Base-by-base conservation (phyloP, 2,888 invertebrate species). In the Pollenia amentaria region DNA sequence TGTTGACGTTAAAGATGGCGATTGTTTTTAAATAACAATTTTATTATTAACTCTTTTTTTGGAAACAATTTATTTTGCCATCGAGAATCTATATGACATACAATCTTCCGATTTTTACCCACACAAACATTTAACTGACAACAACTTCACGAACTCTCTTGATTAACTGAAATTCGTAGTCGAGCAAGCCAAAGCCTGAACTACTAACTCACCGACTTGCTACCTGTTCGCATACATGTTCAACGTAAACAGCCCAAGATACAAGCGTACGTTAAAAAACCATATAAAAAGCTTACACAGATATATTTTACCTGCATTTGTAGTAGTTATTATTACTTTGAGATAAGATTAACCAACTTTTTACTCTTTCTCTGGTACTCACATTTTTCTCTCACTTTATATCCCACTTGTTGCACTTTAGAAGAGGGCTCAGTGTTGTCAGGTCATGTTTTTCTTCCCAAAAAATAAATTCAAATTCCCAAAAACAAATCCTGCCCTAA, bases 71-170 rank as follows among this genome's bases (percentile, higher is more conserved):
- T 48, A 44, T 72, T 75, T 75, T 69, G 40, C 85, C 64, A 78
- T 53, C 57, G 38, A 73, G 55, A 67, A 78, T 55, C 46, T 69
- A 64, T 53, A 10, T 69, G 42, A 42, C 62, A n/a, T 67, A 78
- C 44, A 72, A 65, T 79, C 29, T 78, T 70, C 48, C 51, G 78
- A 75, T 86, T 82, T 76, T 70, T 29, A 69, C 44, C 69, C 67
- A 72, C 51, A 46, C 73, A 60, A 29, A 9, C 10, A 12, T n/a
- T 46, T 29, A 57, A 67, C 51, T 78, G 83, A 79, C 53, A 67
- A 51, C 44, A 80, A 81, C 87, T 87, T 77, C 62, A 77, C 76
- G 67, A 77, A 69, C 64, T 84, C 87, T 87, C 87, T 87, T 72
- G 67, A 55, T 77, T 73, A 77, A 87, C 87, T 87, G 67, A 87